Percentiles rank a stretch among this genome's conserved stretches.
These are phyloP conservation scores for Pseudolaguvia tuberculata DNA, from an alignment of 2,113 vertebrate genomes.

Conservation along the genomic window DNA sequence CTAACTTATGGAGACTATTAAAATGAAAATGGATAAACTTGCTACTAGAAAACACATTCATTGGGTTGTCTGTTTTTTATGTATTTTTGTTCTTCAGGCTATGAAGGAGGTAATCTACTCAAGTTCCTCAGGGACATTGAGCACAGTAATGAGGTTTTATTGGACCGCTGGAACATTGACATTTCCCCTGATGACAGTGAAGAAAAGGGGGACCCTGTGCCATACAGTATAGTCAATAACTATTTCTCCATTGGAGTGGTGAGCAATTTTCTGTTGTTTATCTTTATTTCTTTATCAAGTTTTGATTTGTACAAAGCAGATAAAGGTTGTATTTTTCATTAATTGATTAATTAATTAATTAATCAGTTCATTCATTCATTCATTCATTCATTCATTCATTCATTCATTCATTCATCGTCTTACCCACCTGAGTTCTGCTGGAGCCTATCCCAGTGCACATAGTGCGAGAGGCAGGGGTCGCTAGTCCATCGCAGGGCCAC, in stretches of 20 bases:
- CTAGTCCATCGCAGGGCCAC: no score
- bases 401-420: no score
- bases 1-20: not conserved
- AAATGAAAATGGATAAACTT: not conserved
- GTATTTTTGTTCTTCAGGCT: constrained; percentile 66
- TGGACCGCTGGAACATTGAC: constrained; percentile 91
- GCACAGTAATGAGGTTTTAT: constrained; percentile 83
- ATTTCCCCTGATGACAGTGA: constrained; percentile 79
- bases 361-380: no score
- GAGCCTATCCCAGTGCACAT: no score
- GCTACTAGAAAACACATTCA: no score
- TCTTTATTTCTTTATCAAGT: not conserved
- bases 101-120: constrained; percentile 90
- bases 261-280: constrained; percentile 53
- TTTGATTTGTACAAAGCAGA: not conserved
- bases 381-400: no score
- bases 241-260: constrained; percentile 98
- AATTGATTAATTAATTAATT: no score
- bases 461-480: no score
- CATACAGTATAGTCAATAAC: constrained; percentile 92
- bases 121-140: constrained; percentile 93
- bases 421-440: no score
- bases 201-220: constrained; percentile 83
- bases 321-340: no score
- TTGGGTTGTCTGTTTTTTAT: not conserved